Percentiles rank a stretch among this genome's conserved stretches.
These are phyloP conservation scores for Chromobotia macracanthus DNA, from an alignment of 2,797 vertebrate genomes.

Conservation along the genomic window DNA sequence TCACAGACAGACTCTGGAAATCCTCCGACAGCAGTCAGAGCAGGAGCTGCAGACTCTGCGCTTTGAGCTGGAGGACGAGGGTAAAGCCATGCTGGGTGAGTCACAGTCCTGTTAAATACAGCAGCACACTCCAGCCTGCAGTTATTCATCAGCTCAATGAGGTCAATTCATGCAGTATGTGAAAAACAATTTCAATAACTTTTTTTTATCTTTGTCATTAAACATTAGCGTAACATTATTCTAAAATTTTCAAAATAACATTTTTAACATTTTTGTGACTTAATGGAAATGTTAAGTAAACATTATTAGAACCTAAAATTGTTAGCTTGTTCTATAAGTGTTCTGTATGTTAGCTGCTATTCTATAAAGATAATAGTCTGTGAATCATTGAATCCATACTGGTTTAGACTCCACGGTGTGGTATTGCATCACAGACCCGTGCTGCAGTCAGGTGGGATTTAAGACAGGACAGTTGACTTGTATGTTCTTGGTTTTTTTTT, in stretches of 20 bases:
- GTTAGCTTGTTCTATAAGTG: background rate
- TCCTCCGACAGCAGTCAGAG: constrained; percentile 90
- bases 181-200: background rate
- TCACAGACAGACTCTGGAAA: constrained; percentile 92
- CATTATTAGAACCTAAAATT: background rate
- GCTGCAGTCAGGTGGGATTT: no score
- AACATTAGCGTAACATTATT: no score
- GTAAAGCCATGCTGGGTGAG: constrained; percentile 93
- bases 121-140: constrained; percentile 2
- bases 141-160: constrained; percentile 19
- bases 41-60: constrained; percentile 95
- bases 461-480: background rate
- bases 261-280: no score
- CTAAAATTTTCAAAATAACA: no score
- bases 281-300: no score
- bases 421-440: no score
- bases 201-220: no score
- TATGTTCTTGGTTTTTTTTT: background rate
- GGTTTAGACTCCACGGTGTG: no score
- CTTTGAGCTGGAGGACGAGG: constrained; percentile 96
- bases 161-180: background rate
- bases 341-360: background rate
- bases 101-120: constrained; percentile 14
- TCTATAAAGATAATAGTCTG: background rate
- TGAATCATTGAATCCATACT: background rate